Percentiles rank a stretch among this genome's conserved stretches.
Conservation (phyloP, 2,797 vertebrate species). For the Eleutherodactylus coqui region DNA sequence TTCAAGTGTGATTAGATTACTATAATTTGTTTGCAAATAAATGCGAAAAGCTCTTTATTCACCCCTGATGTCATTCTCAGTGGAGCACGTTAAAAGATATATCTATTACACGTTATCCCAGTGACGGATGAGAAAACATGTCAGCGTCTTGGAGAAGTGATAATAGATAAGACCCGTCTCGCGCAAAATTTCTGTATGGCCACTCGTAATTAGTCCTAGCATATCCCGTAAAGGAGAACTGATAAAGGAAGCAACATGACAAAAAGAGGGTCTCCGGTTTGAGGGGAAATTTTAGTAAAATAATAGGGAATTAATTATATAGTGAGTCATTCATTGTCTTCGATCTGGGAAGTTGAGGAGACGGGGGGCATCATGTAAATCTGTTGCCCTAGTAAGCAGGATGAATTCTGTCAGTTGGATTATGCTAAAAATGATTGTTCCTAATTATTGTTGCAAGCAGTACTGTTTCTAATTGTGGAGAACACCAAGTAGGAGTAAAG, state of each 20-base stretch:
- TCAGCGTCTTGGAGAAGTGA: background rate
- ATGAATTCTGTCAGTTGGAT: too few species aligned
- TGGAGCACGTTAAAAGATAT: slow-evolving; percentile 4
- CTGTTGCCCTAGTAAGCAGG: too few species aligned
- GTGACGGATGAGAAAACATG: slow-evolving; percentile 11
- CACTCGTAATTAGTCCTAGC: background rate
- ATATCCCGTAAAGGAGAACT: background rate
- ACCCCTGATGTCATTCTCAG: slow-evolving; percentile 34
- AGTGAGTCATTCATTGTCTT: too few species aligned
- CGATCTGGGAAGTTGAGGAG: too few species aligned
- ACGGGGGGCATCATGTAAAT: too few species aligned
- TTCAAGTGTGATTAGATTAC: slow-evolving; percentile 56
- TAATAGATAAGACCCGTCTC: background rate
- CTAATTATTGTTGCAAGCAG: too few species aligned
- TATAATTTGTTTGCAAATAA: slow-evolving; percentile 50
- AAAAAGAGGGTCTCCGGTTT: background rate
- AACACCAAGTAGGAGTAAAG: too few species aligned
- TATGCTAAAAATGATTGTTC: too few species aligned
- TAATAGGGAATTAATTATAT: too few species aligned
- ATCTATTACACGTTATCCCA: background rate
- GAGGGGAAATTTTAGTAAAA: background rate
- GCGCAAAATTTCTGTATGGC: background rate
- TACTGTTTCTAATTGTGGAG: too few species aligned
- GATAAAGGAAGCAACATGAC: background rate
- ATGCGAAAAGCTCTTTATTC: slow-evolving; percentile 39